Evolutionary conservation across 30 jellyfish, hydroid and myxozoan genomes (phyloP), one percentile per base, ranked within the genome.

Genomic region (Hydractinia symbiolongicarpus): DNA sequence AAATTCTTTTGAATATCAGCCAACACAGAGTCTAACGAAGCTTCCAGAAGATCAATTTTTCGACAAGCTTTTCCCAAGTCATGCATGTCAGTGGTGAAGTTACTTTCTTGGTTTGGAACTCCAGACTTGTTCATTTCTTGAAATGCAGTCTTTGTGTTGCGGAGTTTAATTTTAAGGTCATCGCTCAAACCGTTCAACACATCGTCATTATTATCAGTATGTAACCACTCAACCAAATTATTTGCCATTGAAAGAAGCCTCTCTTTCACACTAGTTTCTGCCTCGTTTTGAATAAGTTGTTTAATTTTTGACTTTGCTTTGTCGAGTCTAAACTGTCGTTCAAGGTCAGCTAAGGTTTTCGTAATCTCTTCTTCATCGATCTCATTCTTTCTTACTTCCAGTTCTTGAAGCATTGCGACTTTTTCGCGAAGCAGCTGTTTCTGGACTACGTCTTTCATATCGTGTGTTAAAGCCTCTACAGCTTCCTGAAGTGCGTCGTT

Each of bases 401-500:
- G 40, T 64, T 64, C 74, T 6, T n/a, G 17, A 13, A 64, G 74
- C 9, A 64, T 64, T 7, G 74, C 74, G 4, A n/a, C 52, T 51
- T 64, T 64, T 64, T 64, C 74, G 9, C 40, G 19, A 44, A 7
- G 7, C 19, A 64, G 74, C 40, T 64, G 74, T 13, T 64, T 64
- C 9, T 64, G 74, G 40, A 64, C 8, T n/a, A 64, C 74, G 19
- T 64, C 74, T 51, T 51, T 64, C 74, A 64, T 64, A 2, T 64
- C 74, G 19, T 64, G 19, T 64, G 74, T 64, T 7, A 64, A 4
- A 7, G 74, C 19, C 40, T 56, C 77, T 5, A 77, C 56, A 19
- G 50, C 85, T 55, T 77, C 85, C 53, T 77, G 53, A 21, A 77
- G 21, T 4, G 55, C 66, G 19, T 60, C 52, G 40, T 56, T 62